Evolutionary conservation across 1,140 invertebrate species (phyloP), one percentile per base, ranked within the genome.

Genomic region (Proctacanthus coquilletti): DNA sequence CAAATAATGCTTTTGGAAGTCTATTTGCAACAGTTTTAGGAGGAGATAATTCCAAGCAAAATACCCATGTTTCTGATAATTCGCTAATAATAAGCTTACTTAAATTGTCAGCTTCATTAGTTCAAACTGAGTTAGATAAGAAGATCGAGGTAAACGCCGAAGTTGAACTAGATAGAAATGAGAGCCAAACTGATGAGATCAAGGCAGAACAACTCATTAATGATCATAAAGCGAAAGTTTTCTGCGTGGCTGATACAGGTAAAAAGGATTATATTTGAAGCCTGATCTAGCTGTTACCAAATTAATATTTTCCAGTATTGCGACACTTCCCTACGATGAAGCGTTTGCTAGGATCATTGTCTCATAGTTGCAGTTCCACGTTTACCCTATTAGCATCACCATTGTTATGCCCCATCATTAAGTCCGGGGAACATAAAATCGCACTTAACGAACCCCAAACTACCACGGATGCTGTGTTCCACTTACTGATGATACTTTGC

Each of bases 381-480:
- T 63, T 75, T 35, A 66, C 69, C 13, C 67, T 77, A 61, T 57
- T 77, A 30, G 40, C 47, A 20, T 48, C 54, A 14, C 48, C 46
- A 2, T 47, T 46, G 25, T 47, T 53, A 20, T 56, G 48, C 41
- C 45, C 49, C 29, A 40, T 51, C 3, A 44, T 51, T 18, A 50
- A 48, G 38, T 52, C 71, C 1, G 65, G 65, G 3, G 75, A 80
- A 41, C 68, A 75, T 2, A 58, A 74, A 13, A 38, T 53, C 40
- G 42, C 51, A 0, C 18, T 58, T 13, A 52, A 58, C 19, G 52
- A 58, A 27, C 55, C 55, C 4, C 51, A 58, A 11, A 83, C 80
- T 0, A 74, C 89, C 29, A 76, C 80, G 2, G 86, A 91, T 53
- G 80, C 81, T 6, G 74, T 88, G 2, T 88, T 86, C 45, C 77